Percentiles rank a stretch among this genome's conserved stretches.
phyloP scores from a whole-genome alignment of 2,113 vertebrate genomes.

The Psettodes erumei region DNA sequence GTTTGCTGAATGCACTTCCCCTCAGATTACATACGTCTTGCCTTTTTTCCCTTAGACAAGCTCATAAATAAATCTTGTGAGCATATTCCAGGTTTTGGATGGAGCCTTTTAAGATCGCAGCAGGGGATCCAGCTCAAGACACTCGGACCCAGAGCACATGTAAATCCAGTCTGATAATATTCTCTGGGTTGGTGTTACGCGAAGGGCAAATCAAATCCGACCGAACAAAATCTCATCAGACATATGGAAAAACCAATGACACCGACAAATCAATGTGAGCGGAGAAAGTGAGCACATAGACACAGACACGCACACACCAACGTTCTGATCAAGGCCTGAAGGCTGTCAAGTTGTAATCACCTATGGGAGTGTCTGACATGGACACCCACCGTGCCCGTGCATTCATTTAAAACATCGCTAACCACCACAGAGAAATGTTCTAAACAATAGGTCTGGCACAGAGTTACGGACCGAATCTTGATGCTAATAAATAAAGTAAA shows the following conservation, averaged over 20 bases:
- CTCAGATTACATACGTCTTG: slow-evolving; percentile 33
- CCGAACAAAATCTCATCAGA: slow-evolving; percentile 61
- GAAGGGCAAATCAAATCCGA: slow-evolving; percentile 59
- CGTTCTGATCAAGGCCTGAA: slow-evolving; percentile 46
- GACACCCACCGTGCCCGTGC: slow-evolving; percentile 40
- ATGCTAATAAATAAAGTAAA: slow-evolving; percentile 81
- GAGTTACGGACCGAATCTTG: slow-evolving; percentile 62
- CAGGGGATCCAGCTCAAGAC: slow-evolving; percentile 64
- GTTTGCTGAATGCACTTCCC: slow-evolving; percentile 5
- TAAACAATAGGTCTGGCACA: slow-evolving; percentile 54
- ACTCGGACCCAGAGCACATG: slow-evolving; percentile 54
- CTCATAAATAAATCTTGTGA: slow-evolving; percentile 65
- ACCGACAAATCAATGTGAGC: slow-evolving; percentile 50
- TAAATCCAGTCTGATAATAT: slow-evolving; percentile 63
- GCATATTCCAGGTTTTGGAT: slow-evolving; percentile 56
- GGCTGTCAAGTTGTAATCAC: slow-evolving; percentile 57
- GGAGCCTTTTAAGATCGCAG: slow-evolving; percentile 63
- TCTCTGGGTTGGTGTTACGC: slow-evolving; percentile 46
- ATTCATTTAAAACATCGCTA: slow-evolving; percentile 38
- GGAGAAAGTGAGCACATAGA: slow-evolving; percentile 6
- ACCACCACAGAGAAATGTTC: slow-evolving; percentile 32
- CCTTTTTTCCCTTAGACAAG: slow-evolving; percentile 26
- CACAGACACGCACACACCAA: neutral
- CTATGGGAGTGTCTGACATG: slow-evolving; percentile 49
- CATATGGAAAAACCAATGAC: slow-evolving; percentile 60